phyloP scores from a whole-genome alignment of 2,888 invertebrate species.

The Sturmia bella region DNA sequence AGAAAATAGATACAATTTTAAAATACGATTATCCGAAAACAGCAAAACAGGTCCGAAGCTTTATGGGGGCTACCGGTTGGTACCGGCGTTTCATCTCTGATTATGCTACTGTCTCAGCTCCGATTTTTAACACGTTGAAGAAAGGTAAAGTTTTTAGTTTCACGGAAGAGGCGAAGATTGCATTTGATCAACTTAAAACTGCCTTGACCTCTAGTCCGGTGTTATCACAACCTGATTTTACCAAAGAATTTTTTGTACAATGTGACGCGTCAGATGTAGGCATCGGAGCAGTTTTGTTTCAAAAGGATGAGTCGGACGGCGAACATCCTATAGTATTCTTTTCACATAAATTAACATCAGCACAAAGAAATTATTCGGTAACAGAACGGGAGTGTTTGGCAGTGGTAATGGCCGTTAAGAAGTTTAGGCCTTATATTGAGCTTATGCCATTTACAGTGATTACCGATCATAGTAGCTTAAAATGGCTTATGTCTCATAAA shows the following conservation, averaged over 20 bases:
- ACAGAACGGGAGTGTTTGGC: not conserved
- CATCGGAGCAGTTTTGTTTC: not conserved
- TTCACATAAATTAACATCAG: not conserved
- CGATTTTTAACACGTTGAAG: too few species aligned
- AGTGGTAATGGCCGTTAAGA: too few species aligned
- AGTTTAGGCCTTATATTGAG: too few species aligned
- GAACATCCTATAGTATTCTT: too few species aligned
- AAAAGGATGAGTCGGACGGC: too few species aligned
- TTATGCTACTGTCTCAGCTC: not conserved
- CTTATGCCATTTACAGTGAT: too few species aligned
- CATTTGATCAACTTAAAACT: not conserved
- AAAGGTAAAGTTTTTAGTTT: not conserved
- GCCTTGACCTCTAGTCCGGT: too few species aligned
- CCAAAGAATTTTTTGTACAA: slow-evolving; percentile 5
- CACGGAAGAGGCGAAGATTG: not conserved
- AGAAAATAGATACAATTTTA: not conserved
- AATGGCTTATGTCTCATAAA: not conserved
- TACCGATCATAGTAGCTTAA: too few species aligned
- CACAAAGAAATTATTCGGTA: not conserved
- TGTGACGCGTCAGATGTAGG: not conserved
- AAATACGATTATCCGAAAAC: slow-evolving; percentile 15
- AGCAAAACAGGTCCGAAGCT: not conserved
- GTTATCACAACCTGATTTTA: not conserved
- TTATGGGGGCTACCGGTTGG: slow-evolving; percentile 1
- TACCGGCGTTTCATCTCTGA: slow-evolving; percentile 8